Evolutionary conservation across 2,797 vertebrate species (phyloP), one percentile per base, ranked within the genome.

Genomic region (Argentina silus): DNA sequence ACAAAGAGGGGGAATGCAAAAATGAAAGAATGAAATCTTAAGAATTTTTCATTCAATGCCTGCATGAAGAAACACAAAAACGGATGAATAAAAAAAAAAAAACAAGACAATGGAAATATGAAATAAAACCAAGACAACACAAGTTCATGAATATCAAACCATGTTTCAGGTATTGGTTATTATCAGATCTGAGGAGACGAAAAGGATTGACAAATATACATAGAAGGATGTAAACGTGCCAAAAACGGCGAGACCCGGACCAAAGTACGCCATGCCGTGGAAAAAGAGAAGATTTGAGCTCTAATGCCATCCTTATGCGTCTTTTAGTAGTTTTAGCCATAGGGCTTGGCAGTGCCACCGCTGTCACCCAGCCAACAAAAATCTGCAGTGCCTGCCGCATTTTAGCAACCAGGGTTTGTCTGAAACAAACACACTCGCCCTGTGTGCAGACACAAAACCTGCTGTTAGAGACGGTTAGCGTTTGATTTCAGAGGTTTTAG

Each of bases 341-440:
- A 94, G 96, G 96, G 95, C 93, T 98, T 97, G 97, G 97, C 97
- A 96, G 93, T 83, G 92, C 89, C 94, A 91, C 88, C 88, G 67
- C 91, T 96, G 97, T 97, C 96, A 96, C 85, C 19, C 93, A 94
- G 95, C 95, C 97, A 98, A 95, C 92, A 90, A 96, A 95, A 95
- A 95, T 95, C 96, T 95, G 96, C 97, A 97, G 96, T 95, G 95
- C 89, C 94, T 97, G 96, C 95, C 93, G 95, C 95, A 96, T 96
- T 95, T 95, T 93, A 91, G 90, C 90, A 93, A 93, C 89, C 83
- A 91, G 92, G 92, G 92, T 93, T 95, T 92, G 94, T 94, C 93
- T 95, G 83, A 89, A 95, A 95, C 83, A 85, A 93, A 94, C 93
- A 92, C 76, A 71, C 80, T 73, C 75, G 53, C 53, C 12, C 59